Percentiles rank a stretch among this genome's conserved stretches.
Evolutionary conservation across 2,888 invertebrate genomes (phyloP).

Genomic region (Atethmia centrago): DNA sequence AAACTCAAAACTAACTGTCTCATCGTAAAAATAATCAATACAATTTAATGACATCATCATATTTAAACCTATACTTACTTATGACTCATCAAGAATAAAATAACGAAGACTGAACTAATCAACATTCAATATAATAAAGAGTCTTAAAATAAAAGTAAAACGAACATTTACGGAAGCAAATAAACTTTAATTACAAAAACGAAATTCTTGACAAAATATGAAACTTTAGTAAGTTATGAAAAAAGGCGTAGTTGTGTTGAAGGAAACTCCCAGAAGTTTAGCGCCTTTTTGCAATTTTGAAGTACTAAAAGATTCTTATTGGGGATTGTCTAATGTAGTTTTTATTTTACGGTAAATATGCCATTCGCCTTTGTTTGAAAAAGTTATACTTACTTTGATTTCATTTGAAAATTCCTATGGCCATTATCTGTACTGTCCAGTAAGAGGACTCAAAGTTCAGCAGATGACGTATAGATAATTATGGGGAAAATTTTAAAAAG

Average conservation of each 20-base stretch:
- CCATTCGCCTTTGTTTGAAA: neutral
- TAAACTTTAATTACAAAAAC: neutral
- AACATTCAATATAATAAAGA: no score
- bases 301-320: neutral
- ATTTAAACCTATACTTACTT: neutral
- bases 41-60: conserved; percentile 9
- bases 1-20: neutral
- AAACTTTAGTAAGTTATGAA: neutral
- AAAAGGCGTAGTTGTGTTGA: neutral
- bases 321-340: neutral
- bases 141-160: neutral
- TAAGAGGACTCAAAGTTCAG: neutral
- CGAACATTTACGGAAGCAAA: neutral
- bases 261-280: no score
- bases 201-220: neutral
- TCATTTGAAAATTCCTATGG: neutral
- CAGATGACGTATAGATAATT: neutral
- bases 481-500: conserved; percentile 22
- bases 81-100: conserved; percentile 2
- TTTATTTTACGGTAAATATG: no score
- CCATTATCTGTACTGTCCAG: neutral
- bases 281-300: neutral
- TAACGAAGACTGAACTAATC: neutral
- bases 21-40: neutral
- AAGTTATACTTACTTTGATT: neutral